Evolutionary conservation across 2,113 vertebrate species (phyloP), one percentile per base, ranked within the genome.

Genomic region (Labrus mixtus): DNA sequence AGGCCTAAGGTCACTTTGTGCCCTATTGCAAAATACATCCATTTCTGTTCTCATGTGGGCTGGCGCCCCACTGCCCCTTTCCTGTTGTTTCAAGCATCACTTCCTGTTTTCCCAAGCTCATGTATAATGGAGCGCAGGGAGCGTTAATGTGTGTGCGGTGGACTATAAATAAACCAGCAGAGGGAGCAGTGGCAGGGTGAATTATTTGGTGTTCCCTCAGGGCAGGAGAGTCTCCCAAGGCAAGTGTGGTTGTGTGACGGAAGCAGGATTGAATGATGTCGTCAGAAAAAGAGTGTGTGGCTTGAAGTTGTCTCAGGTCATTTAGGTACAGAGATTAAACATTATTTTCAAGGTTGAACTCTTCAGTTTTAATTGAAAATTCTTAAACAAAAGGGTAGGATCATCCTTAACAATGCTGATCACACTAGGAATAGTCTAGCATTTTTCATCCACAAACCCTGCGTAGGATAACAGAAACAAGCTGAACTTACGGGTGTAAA

Each of bases 111-210:
- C 51, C 56, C 16, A n/a, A 43, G 43, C 55, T 87, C 79, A 90
- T 88, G 68, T 68, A 76, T 88, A 76, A 87, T 89, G 61, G 61
- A 87, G 76, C 11, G 16, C 39, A 59, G 33, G 4, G 50, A 80
- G 71, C 66, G 85, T 85, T 86, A 84, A 84, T 68, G 63, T 13
- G 50, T 85, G 56, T 76, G 70, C 68, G 63, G 61, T 50, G 56
- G 67, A 78, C 43, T 79, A 87, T 90, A 86, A 91, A 91, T 91
- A 93, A 91, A 85, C 80, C 82, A 92, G 82, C 84, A 89, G 87
- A 83, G 84, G 82, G 81, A 89, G 85, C 78, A 75, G 73, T 76
- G 68, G 81, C 81, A 61, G 84, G 87, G 85, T 88, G 80, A 89
- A 89, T 89, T 83, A 84, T 89, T 85, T 84, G 80, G 74, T 82